Conservation (phyloP, 2,113 vertebrate species). For the Otis tarda region DNA sequence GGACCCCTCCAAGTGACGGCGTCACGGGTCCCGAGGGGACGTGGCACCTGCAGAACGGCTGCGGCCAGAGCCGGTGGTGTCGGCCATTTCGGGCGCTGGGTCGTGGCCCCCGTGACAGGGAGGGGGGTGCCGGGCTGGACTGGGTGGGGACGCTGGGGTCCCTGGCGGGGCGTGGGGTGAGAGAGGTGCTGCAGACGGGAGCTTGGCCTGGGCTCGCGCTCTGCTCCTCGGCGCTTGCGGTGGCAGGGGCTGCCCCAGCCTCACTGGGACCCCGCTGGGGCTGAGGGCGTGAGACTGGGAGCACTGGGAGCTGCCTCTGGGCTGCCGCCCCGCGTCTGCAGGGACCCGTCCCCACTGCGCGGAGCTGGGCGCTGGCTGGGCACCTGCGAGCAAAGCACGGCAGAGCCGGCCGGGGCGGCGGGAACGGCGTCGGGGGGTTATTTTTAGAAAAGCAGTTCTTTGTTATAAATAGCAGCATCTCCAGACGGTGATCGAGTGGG, state of each 20-base stretch:
- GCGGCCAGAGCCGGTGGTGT: rapidly evolving
- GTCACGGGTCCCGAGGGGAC: rapidly evolving
- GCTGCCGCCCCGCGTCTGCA: rapidly evolving
- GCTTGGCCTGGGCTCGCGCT: background rate
- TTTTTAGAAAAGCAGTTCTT: constrained; percentile 16
- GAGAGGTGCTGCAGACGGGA: background rate
- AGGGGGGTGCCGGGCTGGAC: background rate
- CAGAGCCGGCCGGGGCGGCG: background rate
- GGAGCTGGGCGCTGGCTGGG: background rate
- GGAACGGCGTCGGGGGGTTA: background rate
- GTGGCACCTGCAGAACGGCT: rapidly evolving
- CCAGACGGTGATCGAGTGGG: background rate
- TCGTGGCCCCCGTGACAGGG: background rate
- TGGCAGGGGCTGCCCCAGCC: background rate
- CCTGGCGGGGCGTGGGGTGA: background rate
- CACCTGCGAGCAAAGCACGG: background rate
- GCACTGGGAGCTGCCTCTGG: background rate
- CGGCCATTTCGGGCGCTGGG: background rate
- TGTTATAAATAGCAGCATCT: constrained; percentile 52
- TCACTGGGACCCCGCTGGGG: background rate
- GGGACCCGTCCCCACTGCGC: rapidly evolving
- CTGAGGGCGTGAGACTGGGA: background rate
- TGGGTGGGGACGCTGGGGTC: too few relatives aligned
- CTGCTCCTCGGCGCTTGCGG: background rate
- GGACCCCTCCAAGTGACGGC: background rate